Evolutionary conservation across 2,888 invertebrate genomes (phyloP), one percentile per base, ranked within the genome.

Genomic region (Epinotia demarniana): DNA sequence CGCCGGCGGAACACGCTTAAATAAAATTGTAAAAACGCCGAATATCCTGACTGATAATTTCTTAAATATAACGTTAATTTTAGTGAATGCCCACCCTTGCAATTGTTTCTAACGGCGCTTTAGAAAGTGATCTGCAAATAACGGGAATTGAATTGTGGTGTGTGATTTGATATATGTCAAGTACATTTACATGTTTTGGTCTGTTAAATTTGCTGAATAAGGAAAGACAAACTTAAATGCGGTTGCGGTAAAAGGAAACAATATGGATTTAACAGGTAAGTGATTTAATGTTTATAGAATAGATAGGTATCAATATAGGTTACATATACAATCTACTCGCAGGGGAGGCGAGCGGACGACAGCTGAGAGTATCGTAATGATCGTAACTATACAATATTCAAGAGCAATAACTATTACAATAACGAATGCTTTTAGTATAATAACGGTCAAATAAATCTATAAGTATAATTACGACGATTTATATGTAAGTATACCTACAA

Each of bases 181-280:
- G 23, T 3, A 27, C 8, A 33, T 33, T 27, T 16, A 6, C 27
- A 33, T n/a, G 13, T 60, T 3, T 60, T 60, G 19, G 27, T 6
- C 60, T 60, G 27, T 13, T 5, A 1, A 12, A 27, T 33, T 27
- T 13, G n/a, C 16, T 49, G 3, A 60, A 13, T 16, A 27, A 8
- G 16, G 60, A 60, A 60, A 60, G 27, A n/a, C 13, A 16, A 13
- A 60, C 27, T 60, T 60, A 33, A 33, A 67, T 66, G 66, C 12
- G 23, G 64, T 19, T 27, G 27, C 33, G 3, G 9, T 57, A 60
- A 11, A 18, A 5, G 27, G 8, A 60, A 33, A 33, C 64, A 33
- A 33, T 33, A 81, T 80, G 80, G 78, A 80, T 75, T 77, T 79
- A 73, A 79, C 57, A 58, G 78, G 77, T 80, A 69, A 43, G 43